These are phyloP conservation scores for Drosophila pallidifrons DNA, from an alignment of 1,140 invertebrate species.

Conservation along the genomic window DNA sequence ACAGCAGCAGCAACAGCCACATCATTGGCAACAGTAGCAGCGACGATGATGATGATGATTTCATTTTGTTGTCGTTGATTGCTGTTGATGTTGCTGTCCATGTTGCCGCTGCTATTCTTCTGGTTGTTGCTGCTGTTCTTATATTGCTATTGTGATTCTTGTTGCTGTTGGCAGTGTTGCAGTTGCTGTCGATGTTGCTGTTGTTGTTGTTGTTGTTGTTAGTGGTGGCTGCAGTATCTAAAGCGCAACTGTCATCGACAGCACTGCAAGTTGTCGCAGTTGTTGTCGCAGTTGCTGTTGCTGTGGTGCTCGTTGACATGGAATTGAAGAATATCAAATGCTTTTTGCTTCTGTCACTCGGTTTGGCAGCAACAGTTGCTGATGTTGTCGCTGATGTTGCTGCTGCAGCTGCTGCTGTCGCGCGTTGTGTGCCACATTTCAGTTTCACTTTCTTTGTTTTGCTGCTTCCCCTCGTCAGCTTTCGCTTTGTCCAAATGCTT, in stretches of 20 bases:
- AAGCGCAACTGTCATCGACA: background rate
- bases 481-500: conserved; percentile 15
- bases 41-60: conserved; percentile 4
- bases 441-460: conserved; percentile 67
- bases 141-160: conserved; percentile 44
- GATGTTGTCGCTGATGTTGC: conserved; percentile 7
- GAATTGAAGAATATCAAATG: conserved; percentile 29
- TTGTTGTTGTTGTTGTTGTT: conserved; percentile 24
- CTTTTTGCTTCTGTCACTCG: conserved; percentile 27
- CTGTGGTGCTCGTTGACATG: conserved; percentile 29
- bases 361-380: conserved; percentile 18
- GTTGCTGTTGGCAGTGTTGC: conserved; percentile 61
- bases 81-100: conserved; percentile 43
- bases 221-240: conserved; percentile 13
- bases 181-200: conserved; percentile 19
- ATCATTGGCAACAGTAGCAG: conserved; percentile 8
- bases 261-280: conserved; percentile 5
- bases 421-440: conserved; percentile 47
- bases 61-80: conserved; percentile 26
- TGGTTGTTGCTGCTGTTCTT: conserved; percentile 12
- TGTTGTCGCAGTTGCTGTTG: conserved; percentile 23
- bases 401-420: conserved; percentile 24
- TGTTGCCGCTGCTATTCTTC: conserved; percentile 7
- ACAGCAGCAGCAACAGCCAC: conserved; percentile 25
- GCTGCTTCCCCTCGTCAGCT: conserved; percentile 31